Percentiles rank a stretch among this genome's conserved stretches.
phyloP scores from a whole-genome alignment of 1,140 invertebrate genomes.

The Amphibalanus amphitrite region DNA sequence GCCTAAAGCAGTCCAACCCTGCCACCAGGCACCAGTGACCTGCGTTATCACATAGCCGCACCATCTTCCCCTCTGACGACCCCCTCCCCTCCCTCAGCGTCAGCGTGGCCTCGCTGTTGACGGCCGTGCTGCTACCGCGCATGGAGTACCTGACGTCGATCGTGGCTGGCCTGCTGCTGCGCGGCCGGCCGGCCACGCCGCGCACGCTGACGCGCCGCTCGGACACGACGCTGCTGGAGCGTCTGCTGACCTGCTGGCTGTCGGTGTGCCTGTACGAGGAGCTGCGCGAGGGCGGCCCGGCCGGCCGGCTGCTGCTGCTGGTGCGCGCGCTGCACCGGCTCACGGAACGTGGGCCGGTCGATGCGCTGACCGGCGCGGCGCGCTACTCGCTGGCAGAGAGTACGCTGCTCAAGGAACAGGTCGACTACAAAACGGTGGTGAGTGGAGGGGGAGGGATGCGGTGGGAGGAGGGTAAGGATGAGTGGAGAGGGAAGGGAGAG shows the following conservation, averaged over 20 bases:
- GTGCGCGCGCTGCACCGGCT: conserved; percentile 98
- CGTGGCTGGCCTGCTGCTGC: conserved; percentile 61
- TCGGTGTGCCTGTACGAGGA: conserved; percentile 95
- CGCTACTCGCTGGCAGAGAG: conserved; percentile 95
- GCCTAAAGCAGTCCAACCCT: too few relatives aligned
- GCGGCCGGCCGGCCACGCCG: conserved; percentile 72
- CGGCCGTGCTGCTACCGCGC: conserved; percentile 81
- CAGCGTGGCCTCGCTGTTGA: conserved; percentile 79
- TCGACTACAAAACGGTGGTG: conserved; percentile 48
- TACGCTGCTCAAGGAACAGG: conserved; percentile 79
- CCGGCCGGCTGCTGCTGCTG: conserved; percentile 55
- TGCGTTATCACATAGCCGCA: too few relatives aligned
- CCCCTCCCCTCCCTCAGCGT: too few relatives aligned
- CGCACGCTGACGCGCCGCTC: conserved; percentile 82
- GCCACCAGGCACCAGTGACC: too few relatives aligned
- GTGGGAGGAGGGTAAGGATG: too few relatives aligned
- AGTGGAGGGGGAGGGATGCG: conserved; percentile 9
- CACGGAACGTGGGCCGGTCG: conserved; percentile 93
- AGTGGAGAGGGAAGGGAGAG: too few relatives aligned
- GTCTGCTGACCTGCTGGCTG: conserved; percentile 98
- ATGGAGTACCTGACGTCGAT: conserved; percentile 94
- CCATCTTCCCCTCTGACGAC: too few relatives aligned
- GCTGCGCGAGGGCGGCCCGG: conserved; percentile 76
- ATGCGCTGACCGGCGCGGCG: conserved; percentile 87
- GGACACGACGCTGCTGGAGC: conserved; percentile 96